Conservation (phyloP, 1,140 invertebrate species). For the Panulirus ornatus region DNA sequence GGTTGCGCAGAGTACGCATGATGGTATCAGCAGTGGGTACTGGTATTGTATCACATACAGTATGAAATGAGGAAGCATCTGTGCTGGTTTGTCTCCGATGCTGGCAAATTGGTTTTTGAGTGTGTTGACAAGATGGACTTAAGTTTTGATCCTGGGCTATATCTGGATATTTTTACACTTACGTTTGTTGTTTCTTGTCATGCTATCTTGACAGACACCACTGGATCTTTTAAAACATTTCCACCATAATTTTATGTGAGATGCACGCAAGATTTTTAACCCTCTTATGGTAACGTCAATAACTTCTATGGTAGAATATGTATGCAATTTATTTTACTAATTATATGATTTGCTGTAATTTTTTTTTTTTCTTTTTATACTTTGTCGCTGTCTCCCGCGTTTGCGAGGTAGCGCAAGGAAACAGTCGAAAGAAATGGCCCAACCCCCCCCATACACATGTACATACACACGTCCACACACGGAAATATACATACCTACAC, state of each 20-base stretch:
- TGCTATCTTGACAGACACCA: background rate
- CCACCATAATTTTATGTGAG: background rate
- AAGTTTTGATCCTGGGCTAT: background rate
- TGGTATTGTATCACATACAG: constrained; percentile 12
- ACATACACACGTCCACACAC: too few species aligned
- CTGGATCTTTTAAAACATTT: background rate
- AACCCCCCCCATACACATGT: too few species aligned
- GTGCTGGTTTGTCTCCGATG: constrained; percentile 15
- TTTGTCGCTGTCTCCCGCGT: too few species aligned
- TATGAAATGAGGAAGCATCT: constrained; percentile 11
- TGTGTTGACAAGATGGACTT: background rate
- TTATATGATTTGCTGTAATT: background rate
- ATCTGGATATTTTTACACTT: background rate
- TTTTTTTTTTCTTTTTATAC: too few species aligned
- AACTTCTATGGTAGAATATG: background rate
- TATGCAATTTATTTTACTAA: background rate
- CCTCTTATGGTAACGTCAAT: background rate
- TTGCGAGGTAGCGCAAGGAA: too few species aligned
- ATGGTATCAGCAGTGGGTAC: constrained; percentile 2
- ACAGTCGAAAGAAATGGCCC: too few species aligned
- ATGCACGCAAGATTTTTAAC: background rate
- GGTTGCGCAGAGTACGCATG: background rate
- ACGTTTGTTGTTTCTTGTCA: background rate
- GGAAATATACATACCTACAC: too few species aligned
- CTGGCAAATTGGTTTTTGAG: constrained; percentile 35